Evolutionary conservation across 2,888 invertebrate genomes (phyloP).

Genomic region (Gymnoscelis rufifasciata): DNA sequence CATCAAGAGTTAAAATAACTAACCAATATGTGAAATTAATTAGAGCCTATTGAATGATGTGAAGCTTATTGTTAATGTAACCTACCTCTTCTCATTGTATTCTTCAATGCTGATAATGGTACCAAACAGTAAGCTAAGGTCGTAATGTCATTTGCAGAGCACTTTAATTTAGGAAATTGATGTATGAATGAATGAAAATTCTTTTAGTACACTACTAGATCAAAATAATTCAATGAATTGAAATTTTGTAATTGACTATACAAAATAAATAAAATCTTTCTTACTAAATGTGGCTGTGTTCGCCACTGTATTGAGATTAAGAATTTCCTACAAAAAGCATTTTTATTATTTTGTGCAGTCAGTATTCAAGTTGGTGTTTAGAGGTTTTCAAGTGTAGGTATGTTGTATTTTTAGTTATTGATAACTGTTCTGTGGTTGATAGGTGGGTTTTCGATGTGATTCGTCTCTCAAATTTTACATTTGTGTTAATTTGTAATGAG

Average conservation of each 20-base stretch:
- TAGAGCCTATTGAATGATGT: slow-evolving; percentile 65
- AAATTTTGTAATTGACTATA: background rate
- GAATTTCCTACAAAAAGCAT: background rate
- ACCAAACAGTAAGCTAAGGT: slow-evolving; percentile 72
- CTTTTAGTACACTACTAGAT: slow-evolving; percentile 1
- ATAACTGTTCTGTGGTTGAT: slow-evolving; percentile 41
- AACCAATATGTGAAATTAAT: slow-evolving; percentile 72
- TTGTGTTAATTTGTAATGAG: slow-evolving; percentile 79
- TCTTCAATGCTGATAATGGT: slow-evolving; percentile 74
- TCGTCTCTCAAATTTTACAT: slow-evolving; percentile 79
- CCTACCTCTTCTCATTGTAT: slow-evolving; percentile 77
- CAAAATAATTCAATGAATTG: background rate
- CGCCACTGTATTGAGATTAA: background rate
- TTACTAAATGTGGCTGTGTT: too few relatives aligned
- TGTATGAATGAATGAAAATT: slow-evolving; percentile 14
- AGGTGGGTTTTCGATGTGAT: slow-evolving; percentile 78
- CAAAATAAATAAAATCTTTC: background rate
- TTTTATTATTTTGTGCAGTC: background rate
- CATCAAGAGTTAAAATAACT: slow-evolving; percentile 68
- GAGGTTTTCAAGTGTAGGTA: slow-evolving; percentile 36
- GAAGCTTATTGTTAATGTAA: slow-evolving; percentile 69
- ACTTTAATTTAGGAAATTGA: slow-evolving; percentile 38
- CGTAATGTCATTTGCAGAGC: slow-evolving; percentile 41
- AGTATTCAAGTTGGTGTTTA: slow-evolving; percentile 56
- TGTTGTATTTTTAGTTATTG: slow-evolving; percentile 77